Evolutionary conservation across 2,888 invertebrate genomes (phyloP).

Genomic region (Torymus aiolomorphi): DNA sequence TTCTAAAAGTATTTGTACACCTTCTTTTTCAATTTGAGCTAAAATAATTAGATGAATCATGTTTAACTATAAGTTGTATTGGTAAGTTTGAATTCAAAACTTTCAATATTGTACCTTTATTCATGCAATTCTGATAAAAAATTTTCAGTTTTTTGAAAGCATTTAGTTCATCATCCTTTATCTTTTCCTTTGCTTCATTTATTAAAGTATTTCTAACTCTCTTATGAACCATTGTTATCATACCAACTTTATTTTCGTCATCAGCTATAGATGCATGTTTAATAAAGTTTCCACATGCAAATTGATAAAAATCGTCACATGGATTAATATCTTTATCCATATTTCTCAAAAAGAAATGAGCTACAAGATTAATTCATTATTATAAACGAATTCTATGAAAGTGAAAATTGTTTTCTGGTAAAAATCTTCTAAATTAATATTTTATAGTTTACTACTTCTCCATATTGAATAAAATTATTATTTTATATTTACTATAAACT

Average conservation of each 20-base stretch:
- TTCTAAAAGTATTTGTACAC: slow-evolving; percentile 82
- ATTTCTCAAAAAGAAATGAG: slow-evolving; percentile 82
- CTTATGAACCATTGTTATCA: slow-evolving; percentile 77
- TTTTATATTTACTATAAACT: too few relatives aligned
- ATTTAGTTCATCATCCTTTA: slow-evolving; percentile 10
- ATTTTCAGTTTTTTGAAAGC: slow-evolving; percentile 69
- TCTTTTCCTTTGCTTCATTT: slow-evolving; percentile 68
- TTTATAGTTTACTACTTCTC: too few relatives aligned
- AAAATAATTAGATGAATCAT: slow-evolving; percentile 57
- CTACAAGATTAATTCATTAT: slow-evolving; percentile 70
- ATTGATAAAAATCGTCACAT: slow-evolving; percentile 87
- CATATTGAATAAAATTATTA: too few relatives aligned
- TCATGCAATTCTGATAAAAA: slow-evolving; percentile 91
- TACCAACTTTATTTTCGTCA: slow-evolving; percentile 86
- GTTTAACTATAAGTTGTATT: not conserved
- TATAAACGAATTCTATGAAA: too few relatives aligned
- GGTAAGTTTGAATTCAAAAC: not conserved
- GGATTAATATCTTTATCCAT: slow-evolving; percentile 77
- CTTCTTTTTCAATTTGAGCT: slow-evolving; percentile 87
- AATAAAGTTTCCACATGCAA: slow-evolving; percentile 85
- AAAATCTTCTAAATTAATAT: too few relatives aligned
- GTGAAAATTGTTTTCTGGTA: too few relatives aligned
- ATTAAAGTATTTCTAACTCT: slow-evolving; percentile 1
- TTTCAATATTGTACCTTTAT: slow-evolving; percentile 81
- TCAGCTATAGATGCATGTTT: slow-evolving; percentile 84